Conservation (phyloP, 2,113 vertebrate species). For the Sinosuthora webbiana region DNA sequence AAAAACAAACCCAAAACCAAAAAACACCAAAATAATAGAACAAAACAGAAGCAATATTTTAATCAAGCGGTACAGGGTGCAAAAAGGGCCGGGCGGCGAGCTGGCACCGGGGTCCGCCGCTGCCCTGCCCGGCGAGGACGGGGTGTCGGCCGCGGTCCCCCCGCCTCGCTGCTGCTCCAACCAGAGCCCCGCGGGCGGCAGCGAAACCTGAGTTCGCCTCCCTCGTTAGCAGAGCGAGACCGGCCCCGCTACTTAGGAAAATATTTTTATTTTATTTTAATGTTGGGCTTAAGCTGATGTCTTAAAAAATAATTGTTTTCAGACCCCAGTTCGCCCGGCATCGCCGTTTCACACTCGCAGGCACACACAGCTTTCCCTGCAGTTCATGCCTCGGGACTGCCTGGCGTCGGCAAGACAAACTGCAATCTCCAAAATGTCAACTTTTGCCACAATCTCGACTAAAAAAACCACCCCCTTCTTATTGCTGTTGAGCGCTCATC, state of each 20-base stretch:
- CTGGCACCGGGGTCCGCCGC: neutral
- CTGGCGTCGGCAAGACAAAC: slow-evolving; percentile 43
- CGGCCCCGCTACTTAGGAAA: slow-evolving; percentile 40
- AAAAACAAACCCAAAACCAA: too few relatives aligned
- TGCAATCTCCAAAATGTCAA: slow-evolving; percentile 58
- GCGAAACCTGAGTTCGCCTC: slow-evolving; percentile 8
- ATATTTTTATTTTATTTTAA: slow-evolving; percentile 68
- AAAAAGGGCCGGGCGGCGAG: neutral
- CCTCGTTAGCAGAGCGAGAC: neutral
- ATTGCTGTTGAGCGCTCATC: slow-evolving; percentile 23
- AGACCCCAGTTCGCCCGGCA: neutral
- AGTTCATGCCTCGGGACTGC: slow-evolving; percentile 40
- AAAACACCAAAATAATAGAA: neutral
- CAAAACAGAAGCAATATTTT: neutral
- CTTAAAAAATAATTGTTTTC: slow-evolving; percentile 64
- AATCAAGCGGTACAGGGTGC: neutral
- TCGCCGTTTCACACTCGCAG: slow-evolving; percentile 32
- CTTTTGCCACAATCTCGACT: slow-evolving; percentile 13
- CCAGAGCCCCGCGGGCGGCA: neutral
- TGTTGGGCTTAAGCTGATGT: slow-evolving; percentile 31
- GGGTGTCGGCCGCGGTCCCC: neutral
- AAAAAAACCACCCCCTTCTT: slow-evolving; percentile 11
- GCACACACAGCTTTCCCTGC: neutral
- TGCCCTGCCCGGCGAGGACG: neutral
- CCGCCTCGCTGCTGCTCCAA: neutral